phyloP scores from a whole-genome alignment of 2,113 vertebrate genomes.

The Eubucco bourcierii region DNA sequence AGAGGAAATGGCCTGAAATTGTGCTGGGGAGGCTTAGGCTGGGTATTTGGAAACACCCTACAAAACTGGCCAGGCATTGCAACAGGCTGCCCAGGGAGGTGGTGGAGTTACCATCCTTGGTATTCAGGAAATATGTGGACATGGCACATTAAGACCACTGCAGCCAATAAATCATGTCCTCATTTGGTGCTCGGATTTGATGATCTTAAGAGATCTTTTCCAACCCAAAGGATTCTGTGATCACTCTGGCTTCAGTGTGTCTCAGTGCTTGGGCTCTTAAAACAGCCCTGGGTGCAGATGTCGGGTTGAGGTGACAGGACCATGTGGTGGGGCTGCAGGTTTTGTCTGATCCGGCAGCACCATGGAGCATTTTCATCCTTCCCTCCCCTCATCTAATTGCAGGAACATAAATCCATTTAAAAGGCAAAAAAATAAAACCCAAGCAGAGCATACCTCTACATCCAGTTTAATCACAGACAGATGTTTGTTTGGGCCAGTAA shows the following conservation, averaged over 20 bases:
- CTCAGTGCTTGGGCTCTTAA: rapidly evolving
- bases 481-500: constrained; percentile 39
- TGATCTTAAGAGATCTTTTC: too few species aligned
- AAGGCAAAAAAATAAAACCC: not conserved
- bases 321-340: not conserved
- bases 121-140: too few species aligned
- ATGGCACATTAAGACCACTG: too few species aligned
- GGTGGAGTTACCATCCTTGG: too few species aligned
- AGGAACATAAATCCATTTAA: not conserved
- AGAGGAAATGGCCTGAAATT: too few species aligned
- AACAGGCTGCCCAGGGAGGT: too few species aligned
- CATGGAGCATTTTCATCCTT: not conserved
- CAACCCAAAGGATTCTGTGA: not conserved
- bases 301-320: not conserved
- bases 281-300: rapidly evolving
- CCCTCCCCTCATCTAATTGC: not conserved
- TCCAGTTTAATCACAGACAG: constrained; percentile 50
- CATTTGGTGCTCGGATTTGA: too few species aligned
- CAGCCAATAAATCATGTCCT: too few species aligned
- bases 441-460: not conserved
- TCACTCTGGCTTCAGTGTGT: not conserved
- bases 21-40: too few species aligned
- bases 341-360: not conserved
- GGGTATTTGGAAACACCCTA: too few species aligned
- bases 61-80: too few species aligned